Evolutionary conservation across 2,888 invertebrate species (phyloP).

Genomic region (Gortyna flavago): DNA sequence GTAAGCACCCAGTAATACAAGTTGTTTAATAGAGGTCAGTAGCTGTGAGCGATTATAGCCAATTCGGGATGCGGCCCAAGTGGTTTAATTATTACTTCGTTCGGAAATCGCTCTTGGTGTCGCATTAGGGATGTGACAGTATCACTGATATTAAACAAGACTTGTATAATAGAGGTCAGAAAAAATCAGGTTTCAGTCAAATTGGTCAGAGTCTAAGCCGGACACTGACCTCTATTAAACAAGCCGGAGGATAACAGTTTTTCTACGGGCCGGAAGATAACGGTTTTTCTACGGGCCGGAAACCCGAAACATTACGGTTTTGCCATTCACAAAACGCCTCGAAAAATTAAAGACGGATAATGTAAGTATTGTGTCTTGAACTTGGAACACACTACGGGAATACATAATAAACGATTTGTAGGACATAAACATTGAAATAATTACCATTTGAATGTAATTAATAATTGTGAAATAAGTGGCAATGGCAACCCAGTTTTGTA

Average conservation of each 20-base stretch:
- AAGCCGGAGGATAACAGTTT: no score
- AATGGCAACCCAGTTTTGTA: slow-evolving; percentile 72
- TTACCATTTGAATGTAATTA: neutral
- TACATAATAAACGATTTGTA: neutral
- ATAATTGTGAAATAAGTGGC: slow-evolving; percentile 55
- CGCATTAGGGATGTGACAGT: no score
- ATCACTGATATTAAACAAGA: no score
- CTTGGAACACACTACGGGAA: neutral
- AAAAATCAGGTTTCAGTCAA: no score
- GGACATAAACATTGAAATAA: neutral
- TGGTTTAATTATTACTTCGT: neutral
- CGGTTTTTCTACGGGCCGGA: neutral
- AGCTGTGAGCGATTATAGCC: no score
- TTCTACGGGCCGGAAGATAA: neutral
- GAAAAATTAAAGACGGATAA: neutral
- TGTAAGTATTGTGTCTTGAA: neutral
- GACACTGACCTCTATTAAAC: no score
- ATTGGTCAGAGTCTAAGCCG: no score
- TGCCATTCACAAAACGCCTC: neutral
- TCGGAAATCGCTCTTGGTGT: neutral
- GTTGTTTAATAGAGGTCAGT: no score
- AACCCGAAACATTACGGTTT: neutral
- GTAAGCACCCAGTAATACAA: no score
- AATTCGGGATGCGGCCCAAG: no score
- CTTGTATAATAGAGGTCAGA: no score